A percentile compares a stretch with the other conserved stretches of the same genome.
Conservation (phyloP, 2,797 vertebrate genomes). For the Threskiornis aethiopicus region DNA sequence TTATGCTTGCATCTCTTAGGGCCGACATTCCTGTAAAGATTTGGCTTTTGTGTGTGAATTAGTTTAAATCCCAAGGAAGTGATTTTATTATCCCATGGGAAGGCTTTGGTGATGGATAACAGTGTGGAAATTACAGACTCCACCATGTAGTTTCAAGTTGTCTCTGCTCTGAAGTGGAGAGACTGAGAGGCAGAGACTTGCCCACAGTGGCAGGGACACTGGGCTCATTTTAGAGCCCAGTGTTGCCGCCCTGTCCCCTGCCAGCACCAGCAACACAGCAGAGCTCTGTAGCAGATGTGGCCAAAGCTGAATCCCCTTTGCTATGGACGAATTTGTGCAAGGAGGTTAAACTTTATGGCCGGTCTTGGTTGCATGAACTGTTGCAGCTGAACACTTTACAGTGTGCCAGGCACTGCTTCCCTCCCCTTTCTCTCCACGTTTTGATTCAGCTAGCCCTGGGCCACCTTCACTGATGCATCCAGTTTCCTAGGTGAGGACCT, state of each 20-base stretch:
- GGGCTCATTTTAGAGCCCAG: neutral
- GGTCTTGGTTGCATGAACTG: neutral
- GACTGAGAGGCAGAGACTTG: neutral
- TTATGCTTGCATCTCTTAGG: neutral
- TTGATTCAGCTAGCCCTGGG: neutral
- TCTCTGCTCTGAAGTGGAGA: neutral
- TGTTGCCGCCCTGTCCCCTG: neutral
- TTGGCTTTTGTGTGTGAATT: neutral
- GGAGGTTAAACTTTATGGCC: neutral
- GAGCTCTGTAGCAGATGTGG: neutral
- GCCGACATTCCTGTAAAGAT: neutral
- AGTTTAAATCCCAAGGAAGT: neutral
- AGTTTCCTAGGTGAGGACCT: neutral
- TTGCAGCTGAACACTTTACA: neutral
- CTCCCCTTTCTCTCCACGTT: neutral
- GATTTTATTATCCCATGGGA: neutral
- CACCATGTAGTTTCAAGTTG: fast-evolving
- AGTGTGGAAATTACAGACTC: neutral
- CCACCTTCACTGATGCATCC: neutral
- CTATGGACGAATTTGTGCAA: neutral
- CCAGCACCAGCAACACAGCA: neutral
- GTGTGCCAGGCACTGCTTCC: neutral
- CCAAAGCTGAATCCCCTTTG: neutral
- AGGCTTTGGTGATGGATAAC: neutral
- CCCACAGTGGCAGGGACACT: no score